Evolutionary conservation across 2,888 invertebrate genomes (phyloP), one percentile per base, ranked within the genome.

Genomic region (Eupithecia abbreviata): DNA sequence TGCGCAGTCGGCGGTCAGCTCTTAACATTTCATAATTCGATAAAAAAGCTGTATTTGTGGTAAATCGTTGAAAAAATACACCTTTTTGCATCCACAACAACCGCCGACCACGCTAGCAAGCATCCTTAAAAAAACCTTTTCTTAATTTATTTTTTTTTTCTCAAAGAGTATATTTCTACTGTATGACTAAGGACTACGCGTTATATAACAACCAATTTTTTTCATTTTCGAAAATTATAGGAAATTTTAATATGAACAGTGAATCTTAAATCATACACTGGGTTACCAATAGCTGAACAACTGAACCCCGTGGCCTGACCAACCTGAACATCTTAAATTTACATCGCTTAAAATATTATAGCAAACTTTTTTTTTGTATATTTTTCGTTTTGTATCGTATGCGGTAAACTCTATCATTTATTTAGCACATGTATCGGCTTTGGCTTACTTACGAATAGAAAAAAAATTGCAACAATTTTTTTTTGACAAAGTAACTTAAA

Each of bases 381-480:
- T 80, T 80, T 82, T 80, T 79, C 77, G 74, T 80, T 78, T 77
- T 77, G 74, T 81, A 80, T 85, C 84, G 84, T 82, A 80, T 80
- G 80, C 79, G 72, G 80, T 80, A 80, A 71, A 77, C 79, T 62
- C 62, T 81, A 79, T 75, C 71, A 71, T 81, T 80, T 81, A 71
- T 81, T 80, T 81, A 89, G 89, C 89, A 90, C 88, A 86, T 87
- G 84, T 89, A 89, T 88, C 91, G 90, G 91, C 94, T 94, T 94
- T 94, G 94, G 94, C 94, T 91, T 91, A 90, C 91, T 90, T 92
- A 91, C 82, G 85, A 89, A 88, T 88, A 84, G 88, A 88, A 90
- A 91, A 90, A 90, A 89, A 92, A 91, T 92, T 91, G 92, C 91
- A 93, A 92, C 92, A 91, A 91, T 85, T 78, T 79, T 66, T 79